Base-by-base conservation (phyloP, 1,140 invertebrate species). In the Parapsyche elsis region DNA sequence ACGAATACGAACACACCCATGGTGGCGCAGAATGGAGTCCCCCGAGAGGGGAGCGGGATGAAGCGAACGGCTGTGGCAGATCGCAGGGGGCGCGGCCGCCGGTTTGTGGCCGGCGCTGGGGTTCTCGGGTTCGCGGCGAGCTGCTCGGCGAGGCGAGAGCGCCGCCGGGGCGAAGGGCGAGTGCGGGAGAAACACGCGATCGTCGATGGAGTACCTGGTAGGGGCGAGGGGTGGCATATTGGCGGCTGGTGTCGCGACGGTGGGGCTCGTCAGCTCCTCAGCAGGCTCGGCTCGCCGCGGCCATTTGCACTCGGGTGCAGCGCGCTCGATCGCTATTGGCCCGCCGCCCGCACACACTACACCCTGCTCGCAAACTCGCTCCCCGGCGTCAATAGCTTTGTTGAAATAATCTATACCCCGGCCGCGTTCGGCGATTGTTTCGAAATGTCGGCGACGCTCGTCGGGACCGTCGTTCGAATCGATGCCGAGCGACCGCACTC, bases 241-340 rank as follows among this genome's bases (percentile, higher is more conserved):
- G 76, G 44, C 26, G 67, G 61, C 75, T 5, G 57, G 14, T 23
- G 10, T 23, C 10, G 75, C 12, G 73, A 7, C 30, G 76, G 76
- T 49, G 57, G 49, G 49, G 9, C 19, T 19, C 75, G 59, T 12
- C 45, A 64, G 67, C 5, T 78, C 53, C 77, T 53, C 64, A 45
- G 59, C 53, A 19, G 45, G 64, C 57, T 44, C 61, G 67, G 16
- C 77, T 78, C 61, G 77, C 53, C 77, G 49, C 77, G 77, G 53
- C 45, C 45, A 71, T 71, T 78, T 53, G 67, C 77, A 78, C 45
- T 61, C 53, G 14, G 26, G 59, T 21, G 57, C 75, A 19, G 21
- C 23, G 21, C 38, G 12, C 53, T 64, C 45, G 23, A 16, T 16
- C 44, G 57, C 77, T 71, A 71, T 61, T 57, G 77, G 71, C 61